phyloP scores from a whole-genome alignment of 2,797 vertebrate genomes.

The Orientallactaga sibirica region DNA sequence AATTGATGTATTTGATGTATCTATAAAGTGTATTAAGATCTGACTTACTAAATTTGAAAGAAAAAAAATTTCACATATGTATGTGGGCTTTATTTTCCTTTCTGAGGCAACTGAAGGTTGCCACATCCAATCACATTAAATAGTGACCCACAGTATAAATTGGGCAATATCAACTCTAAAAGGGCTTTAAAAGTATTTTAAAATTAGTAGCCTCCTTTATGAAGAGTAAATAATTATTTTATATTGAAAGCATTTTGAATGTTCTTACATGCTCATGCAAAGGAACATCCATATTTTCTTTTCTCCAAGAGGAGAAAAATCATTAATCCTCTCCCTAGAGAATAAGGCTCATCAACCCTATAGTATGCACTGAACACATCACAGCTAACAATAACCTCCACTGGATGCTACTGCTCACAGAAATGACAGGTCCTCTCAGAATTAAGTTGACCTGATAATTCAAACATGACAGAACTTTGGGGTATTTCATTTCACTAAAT shows the following conservation, averaged over 20 bases:
- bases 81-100: neutral
- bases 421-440: constrained; percentile 40
- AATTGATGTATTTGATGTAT: neutral
- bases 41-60: constrained; percentile 17
- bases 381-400: constrained; percentile 4
- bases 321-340: neutral
- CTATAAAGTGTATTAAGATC: neutral
- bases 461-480: constrained; percentile 50
- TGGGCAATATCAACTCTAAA: neutral
- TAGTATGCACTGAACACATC: neutral
- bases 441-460: constrained; percentile 60
- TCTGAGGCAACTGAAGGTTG: neutral
- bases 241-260: neutral
- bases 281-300: neutral
- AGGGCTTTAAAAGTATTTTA: neutral
- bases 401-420: neutral
- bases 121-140: neutral
- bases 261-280: constrained; percentile 15
- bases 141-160: no score
- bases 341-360: constrained; percentile 40
- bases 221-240: neutral
- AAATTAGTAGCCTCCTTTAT: neutral
- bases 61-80: neutral
- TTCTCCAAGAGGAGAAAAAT: neutral
- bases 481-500: constrained; percentile 10